phyloP scores from a whole-genome alignment of 1,140 invertebrate genomes.

The Stratiolaelaps scimitus region DNA sequence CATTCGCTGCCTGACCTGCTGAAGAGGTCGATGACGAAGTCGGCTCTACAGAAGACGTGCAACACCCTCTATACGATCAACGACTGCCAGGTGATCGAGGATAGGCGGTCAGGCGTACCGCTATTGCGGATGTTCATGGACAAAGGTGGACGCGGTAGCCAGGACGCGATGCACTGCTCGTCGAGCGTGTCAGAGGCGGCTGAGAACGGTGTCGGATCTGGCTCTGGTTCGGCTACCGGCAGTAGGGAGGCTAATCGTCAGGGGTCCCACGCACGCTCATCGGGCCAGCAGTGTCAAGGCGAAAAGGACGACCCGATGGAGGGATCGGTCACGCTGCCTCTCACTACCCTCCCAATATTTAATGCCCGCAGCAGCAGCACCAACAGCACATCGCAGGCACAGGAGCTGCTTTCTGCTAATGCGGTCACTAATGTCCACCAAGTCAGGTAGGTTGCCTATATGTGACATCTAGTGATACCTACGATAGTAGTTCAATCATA shows the following conservation, averaged over 20 bases:
- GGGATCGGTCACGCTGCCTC: conserved; percentile 6
- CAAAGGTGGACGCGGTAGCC: conserved; percentile 42
- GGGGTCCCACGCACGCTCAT: not conserved
- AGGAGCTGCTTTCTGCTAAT: conserved; percentile 27
- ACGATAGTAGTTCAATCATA: not conserved
- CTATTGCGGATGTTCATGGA: conserved; percentile 78
- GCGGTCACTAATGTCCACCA: conserved; percentile 28
- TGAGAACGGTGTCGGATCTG: too few relatives aligned
- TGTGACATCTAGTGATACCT: conserved; percentile 1
- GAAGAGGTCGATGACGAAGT: conserved; percentile 38
- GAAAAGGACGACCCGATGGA: conserved; percentile 21
- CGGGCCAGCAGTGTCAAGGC: not conserved
- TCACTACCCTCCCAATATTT: conserved; percentile 25
- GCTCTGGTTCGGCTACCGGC: not conserved
- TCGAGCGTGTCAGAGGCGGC: conserved; percentile 1
- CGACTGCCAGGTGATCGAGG: conserved; percentile 44
- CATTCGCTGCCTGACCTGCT: conserved; percentile 58
- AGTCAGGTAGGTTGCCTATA: not conserved
- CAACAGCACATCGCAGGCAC: not conserved
- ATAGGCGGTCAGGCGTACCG: conserved; percentile 49
- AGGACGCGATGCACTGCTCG: conserved; percentile 20
- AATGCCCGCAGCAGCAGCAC: conserved; percentile 19
- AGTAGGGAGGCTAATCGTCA: not conserved
- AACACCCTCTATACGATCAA: conserved; percentile 28
- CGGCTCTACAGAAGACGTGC: conserved; percentile 14